A percentile compares a stretch with the other conserved stretches of the same genome.
phyloP scores from a whole-genome alignment of 2,113 vertebrate genomes.

The Chaetops frenatus region DNA sequence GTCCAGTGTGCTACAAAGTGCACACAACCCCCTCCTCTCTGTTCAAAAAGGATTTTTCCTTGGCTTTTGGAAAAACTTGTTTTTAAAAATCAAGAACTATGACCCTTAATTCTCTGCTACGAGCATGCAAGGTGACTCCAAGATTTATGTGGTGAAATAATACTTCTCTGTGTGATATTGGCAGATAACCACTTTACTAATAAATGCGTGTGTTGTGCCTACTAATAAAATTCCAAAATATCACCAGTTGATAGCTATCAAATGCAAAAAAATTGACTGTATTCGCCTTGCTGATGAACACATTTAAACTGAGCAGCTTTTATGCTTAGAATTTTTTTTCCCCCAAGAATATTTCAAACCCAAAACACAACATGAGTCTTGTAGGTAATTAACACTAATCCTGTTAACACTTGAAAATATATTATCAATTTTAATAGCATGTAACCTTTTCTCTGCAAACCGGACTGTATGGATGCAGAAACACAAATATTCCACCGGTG shows the following conservation, averaged over 20 bases:
- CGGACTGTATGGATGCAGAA: not conserved
- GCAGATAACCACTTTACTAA: not conserved
- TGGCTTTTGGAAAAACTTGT: not conserved
- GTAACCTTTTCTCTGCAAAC: not conserved
- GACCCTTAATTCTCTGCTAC: not conserved
- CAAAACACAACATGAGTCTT: not conserved
- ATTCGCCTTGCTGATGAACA: not conserved
- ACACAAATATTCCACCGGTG: accelerated
- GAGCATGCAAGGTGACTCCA: not conserved
- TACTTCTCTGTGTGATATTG: not conserved
- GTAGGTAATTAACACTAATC: not conserved
- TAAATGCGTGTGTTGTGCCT: not conserved
- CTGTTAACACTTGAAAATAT: not conserved
- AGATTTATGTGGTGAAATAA: not conserved
- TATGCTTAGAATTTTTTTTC: not conserved
- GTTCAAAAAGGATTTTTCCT: not conserved
- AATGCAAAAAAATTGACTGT: not conserved
- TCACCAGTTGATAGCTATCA: not conserved
- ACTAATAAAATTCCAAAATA: not conserved
- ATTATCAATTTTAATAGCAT: not conserved
- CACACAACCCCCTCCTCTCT: not conserved
- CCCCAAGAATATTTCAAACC: not conserved
- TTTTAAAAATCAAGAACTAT: not conserved
- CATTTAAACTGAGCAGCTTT: not conserved
- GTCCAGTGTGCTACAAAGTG: not conserved